Evolutionary conservation across 2,797 vertebrate species (phyloP).

Genomic region (Clarias laeviceps): DNA sequence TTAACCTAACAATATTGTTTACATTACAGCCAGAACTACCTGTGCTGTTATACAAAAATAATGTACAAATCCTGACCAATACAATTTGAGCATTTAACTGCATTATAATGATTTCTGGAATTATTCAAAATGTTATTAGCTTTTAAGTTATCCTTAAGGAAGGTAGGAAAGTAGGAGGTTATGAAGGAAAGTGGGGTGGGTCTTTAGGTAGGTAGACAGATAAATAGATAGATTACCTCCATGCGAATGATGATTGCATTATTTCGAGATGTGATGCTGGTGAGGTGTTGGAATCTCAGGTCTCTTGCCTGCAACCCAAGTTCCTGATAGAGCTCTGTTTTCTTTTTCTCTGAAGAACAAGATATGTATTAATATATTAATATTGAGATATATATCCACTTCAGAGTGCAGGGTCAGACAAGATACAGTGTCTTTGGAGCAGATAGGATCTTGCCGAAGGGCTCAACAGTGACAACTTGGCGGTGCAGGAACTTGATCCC

Average conservation of each 20-base stretch:
- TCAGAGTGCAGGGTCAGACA: too few species aligned
- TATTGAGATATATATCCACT: too few species aligned
- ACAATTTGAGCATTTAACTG: neutral
- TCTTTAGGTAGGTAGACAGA: too few species aligned
- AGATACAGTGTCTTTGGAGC: too few species aligned
- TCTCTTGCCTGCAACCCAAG: slow-evolving; percentile 93
- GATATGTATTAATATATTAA: neutral
- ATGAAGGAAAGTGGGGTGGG: too few species aligned
- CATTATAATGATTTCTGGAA: neutral
- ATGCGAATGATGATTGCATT: slow-evolving; percentile 93
- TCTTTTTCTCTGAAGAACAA: slow-evolving; percentile 86
- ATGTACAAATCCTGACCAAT: neutral
- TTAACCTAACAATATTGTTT: neutral
- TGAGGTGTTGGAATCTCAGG: slow-evolving; percentile 91
- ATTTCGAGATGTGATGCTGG: slow-evolving; percentile 89
- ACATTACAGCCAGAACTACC: neutral
- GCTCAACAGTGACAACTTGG: too few species aligned
- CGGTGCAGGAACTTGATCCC: too few species aligned
- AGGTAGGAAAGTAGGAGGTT: too few species aligned
- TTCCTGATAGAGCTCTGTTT: slow-evolving; percentile 93
- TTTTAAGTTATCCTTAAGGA: too few species aligned
- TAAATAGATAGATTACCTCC: slow-evolving; percentile 77
- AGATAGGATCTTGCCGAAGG: too few species aligned
- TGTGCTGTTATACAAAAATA: neutral
- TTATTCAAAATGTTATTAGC: neutral